A percentile compares a stretch with the other conserved stretches of the same genome.
phyloP scores from a whole-genome alignment of 1,140 invertebrate species.

The Samia ricini region DNA sequence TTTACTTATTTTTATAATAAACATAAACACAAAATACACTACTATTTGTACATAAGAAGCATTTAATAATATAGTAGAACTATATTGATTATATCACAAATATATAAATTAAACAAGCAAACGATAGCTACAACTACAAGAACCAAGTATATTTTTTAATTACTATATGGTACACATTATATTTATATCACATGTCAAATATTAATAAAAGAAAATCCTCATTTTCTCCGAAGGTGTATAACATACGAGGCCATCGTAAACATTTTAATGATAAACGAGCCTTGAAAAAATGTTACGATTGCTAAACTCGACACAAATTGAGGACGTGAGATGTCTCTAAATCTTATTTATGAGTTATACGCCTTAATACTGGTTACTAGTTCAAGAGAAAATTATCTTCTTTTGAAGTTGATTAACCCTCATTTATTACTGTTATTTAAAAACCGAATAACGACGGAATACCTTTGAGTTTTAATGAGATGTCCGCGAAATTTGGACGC shows the following conservation, averaged over 20 bases:
- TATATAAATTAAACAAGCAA: no score
- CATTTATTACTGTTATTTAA: constrained; percentile 34
- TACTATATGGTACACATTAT: not conserved
- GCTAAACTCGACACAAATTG: constrained; percentile 63
- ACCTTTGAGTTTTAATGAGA: constrained; percentile 49
- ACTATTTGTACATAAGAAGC: no score
- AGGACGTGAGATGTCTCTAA: constrained; percentile 53
- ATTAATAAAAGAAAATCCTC: constrained; percentile 27
- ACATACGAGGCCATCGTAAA: constrained; percentile 42
- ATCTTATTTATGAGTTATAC: constrained; percentile 68
- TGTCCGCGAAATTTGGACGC: constrained; percentile 32
- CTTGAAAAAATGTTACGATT: constrained; percentile 68
- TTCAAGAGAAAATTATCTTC: constrained; percentile 43
- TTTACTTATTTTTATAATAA: no score
- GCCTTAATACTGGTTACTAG: constrained; percentile 62
- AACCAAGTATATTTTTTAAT: not conserved
- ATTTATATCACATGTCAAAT: constrained; percentile 1
- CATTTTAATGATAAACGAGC: constrained; percentile 65
- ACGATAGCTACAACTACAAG: no score
- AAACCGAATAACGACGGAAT: constrained; percentile 20
- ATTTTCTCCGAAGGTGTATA: constrained; percentile 34
- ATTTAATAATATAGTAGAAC: no score
- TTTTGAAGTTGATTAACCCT: constrained; percentile 63
- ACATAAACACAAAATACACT: no score
- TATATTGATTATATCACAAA: no score